Base-by-base conservation (phyloP, 2,113 vertebrate species). In the Phylloscopus whistleri region DNA sequence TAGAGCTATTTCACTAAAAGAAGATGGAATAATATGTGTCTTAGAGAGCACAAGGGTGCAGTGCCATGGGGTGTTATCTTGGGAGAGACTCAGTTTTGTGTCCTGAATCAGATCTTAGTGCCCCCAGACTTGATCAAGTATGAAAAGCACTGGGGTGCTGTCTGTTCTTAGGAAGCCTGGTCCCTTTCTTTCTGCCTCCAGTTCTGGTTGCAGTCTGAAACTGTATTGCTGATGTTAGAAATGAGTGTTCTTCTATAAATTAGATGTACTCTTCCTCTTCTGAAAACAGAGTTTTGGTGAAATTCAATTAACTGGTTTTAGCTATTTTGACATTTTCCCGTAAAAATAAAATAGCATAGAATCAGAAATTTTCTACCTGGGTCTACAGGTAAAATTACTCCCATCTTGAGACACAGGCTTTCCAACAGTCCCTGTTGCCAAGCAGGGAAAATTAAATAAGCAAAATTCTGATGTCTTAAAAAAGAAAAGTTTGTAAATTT, bases 31-130 rank as follows among this genome's bases (percentile, higher is more conserved):
- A 91, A 18, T 0, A 0, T 24, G 11, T 13, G 9, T 55, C 26
- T 74, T 84, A 10, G 19, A 58, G 41, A 62, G 22, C 2, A 5
- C 0, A 7, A 37, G 24, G 3, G 11, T 66, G 19, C 24, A 35
- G 15, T 58, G 46, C 46, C 0, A 0, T 28, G 28, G 10, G 28
- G 5, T 4, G 3, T 64, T 67, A 48, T 11, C 33, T 6, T 60
- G 23, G 49, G 37, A 60, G 44, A 66, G 33, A 28, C 28, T 55
- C 0, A 0, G 6, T 8, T 89, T 83, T 72, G 21, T 76, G 23
- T 78, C 27, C n/a, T 66, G 22, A 87, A 37, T 64, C 55, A 52
- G 23, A 35, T 52, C 35, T 43, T 35, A 9, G 10, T 48, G 33
- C 10, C 49, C 44, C 12, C 16, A 68, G 51, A 33, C 24, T 44